Percentiles rank a stretch among this genome's conserved stretches.
phyloP scores from a whole-genome alignment of 2,797 vertebrate genomes.

The Atherinosoma microstoma region DNA sequence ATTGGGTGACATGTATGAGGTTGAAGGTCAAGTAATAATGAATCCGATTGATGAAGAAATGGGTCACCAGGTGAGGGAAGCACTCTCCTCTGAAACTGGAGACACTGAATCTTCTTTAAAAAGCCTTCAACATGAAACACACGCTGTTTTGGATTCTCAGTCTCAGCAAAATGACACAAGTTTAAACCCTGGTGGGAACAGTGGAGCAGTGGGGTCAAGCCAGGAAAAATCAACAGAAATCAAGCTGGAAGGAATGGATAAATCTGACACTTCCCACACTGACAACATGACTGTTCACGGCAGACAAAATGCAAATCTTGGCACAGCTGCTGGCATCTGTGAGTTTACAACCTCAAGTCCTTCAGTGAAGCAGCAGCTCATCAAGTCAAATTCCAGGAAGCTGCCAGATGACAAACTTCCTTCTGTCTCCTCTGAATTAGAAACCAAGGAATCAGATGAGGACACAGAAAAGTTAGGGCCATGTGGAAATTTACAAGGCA shows the following conservation, averaged over 20 bases:
- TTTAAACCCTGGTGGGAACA: conserved; percentile 7
- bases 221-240: conserved; percentile 3
- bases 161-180: neutral
- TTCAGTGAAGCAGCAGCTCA: neutral
- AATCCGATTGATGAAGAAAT: conserved; percentile 1
- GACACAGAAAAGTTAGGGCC: conserved; percentile 7
- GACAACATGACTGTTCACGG: neutral
- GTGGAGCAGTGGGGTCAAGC: conserved; percentile 52
- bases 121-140: neutral
- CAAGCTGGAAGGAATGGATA: conserved; percentile 5
- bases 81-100: neutral
- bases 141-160: neutral
- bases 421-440: neutral
- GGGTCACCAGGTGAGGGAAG: neutral
- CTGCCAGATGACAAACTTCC: conserved; percentile 2
- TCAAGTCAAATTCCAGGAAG: neutral
- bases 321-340: neutral
- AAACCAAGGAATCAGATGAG: conserved; percentile 1
- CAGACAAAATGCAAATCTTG: neutral
- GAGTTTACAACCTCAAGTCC: conserved; percentile 2
- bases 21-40: conserved; percentile 3
- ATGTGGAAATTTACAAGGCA: conserved; percentile 9
- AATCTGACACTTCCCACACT: neutral
- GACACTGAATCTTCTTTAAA: neutral
- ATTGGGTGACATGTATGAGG: neutral